Evolutionary conservation across 2,797 vertebrate genomes (phyloP).

Genomic region (Brachymystax lenok): DNA sequence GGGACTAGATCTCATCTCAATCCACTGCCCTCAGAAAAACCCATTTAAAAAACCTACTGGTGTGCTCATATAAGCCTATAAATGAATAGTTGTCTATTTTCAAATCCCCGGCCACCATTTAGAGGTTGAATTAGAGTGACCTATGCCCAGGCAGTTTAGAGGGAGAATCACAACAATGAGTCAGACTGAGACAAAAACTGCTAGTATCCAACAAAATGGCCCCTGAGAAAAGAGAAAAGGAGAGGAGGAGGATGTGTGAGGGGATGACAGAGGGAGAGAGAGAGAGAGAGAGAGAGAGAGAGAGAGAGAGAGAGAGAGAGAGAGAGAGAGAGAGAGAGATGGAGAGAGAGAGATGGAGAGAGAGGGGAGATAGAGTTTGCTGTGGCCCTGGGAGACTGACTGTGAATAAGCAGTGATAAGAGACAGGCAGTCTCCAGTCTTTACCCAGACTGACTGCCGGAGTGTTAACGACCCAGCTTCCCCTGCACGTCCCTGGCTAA

Average conservation of each 20-base stretch:
- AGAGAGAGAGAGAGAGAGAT: not conserved
- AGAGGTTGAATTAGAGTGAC: conserved; percentile 20
- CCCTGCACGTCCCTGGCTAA: conserved; percentile 44
- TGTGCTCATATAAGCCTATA: not conserved
- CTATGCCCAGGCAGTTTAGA: conserved; percentile 6
- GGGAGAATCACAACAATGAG: conserved; percentile 24
- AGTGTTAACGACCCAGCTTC: conserved; percentile 68
- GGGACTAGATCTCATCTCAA: not conserved
- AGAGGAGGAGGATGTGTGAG: conserved; percentile 46
- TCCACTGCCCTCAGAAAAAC: not conserved
- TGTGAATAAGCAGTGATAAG: conserved; percentile 66
- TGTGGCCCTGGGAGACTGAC: conserved; percentile 16
- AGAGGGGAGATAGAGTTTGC: conserved; percentile 15
- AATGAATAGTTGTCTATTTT: conserved; percentile 14
- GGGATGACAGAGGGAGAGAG: conserved; percentile 8
- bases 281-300: not conserved
- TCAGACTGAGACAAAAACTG: conserved; percentile 43
- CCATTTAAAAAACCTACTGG: not conserved
- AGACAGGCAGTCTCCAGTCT: conserved; percentile 53
- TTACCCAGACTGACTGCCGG: conserved; percentile 56
- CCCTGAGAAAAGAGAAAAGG: conserved; percentile 46
- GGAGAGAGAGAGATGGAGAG: not conserved
- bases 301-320: not conserved
- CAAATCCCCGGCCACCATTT: not conserved
- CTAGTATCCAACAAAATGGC: conserved; percentile 55